Base-by-base conservation (phyloP, 2,888 invertebrate genomes). In the Parnassius mnemosyne region DNA sequence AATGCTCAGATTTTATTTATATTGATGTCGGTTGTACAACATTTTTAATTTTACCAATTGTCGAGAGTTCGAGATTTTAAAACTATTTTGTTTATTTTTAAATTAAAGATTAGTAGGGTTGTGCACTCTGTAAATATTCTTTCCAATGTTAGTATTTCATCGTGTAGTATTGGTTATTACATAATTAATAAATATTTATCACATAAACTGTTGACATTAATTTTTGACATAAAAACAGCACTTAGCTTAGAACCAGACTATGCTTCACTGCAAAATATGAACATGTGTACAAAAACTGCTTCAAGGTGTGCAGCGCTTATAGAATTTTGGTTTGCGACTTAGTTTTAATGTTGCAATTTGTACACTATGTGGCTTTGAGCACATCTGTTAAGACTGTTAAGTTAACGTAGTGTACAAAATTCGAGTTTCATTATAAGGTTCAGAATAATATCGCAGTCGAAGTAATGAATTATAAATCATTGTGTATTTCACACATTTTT, bases 41-140 rank as follows among this genome's bases (percentile, higher is more conserved):
- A n/a, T n/a, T n/a, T n/a, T n/a, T n/a, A n/a, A n/a, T n/a, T n/a
- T n/a, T n/a, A n/a, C n/a, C n/a, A n/a, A n/a, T n/a, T n/a, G n/a
- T n/a, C n/a, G n/a, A 68, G 52, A 56, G 41, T 66, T 66, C 68
- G 67, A 61, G 66, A 63, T 53, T 61, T 16, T 53, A 42, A n/a
- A 53, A 20, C 41, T 55, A 44, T 55, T 50, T 55, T 42, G 46
- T 52, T 63, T 49, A 34, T 51, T 13, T 55, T 59, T 46, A 12
- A 25, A 63, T 20, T 20, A 47, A 51, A 13, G 42, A 44, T 46
- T 42, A 42, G n/a, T 54, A 58, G 43, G 52, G 42, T 12, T 52
- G 12, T 16, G 25, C 59, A 56, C 55, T 47, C 42, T 63, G 59
- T 63, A 63, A 55, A 63, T 63, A 63, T 54, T 58, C 9, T 43